These are phyloP conservation scores for Callipepla californica DNA, from an alignment of 2,113 vertebrate genomes.

Conservation along the genomic window DNA sequence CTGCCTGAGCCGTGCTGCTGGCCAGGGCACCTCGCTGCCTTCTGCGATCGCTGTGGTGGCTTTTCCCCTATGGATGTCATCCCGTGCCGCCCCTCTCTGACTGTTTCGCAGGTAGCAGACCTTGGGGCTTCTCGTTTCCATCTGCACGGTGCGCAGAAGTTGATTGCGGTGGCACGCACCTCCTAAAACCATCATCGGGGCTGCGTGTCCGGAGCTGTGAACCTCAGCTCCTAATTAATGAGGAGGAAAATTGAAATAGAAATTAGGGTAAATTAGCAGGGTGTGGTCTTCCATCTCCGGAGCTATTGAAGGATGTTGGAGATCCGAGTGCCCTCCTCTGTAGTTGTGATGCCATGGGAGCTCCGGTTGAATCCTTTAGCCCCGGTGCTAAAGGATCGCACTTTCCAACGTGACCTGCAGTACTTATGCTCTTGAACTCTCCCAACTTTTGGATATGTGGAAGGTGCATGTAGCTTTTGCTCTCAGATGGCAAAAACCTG, in stretches of 20 bases:
- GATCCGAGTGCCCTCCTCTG: accelerated
- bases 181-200: accelerated
- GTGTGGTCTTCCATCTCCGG: not conserved
- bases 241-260: conserved; percentile 14
- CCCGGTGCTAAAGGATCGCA: accelerated
- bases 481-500: not conserved
- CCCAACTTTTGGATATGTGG: not conserved
- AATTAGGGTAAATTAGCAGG: not conserved
- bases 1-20: conserved; percentile 18
- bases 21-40: not conserved
- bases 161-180: accelerated
- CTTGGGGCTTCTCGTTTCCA: not conserved
- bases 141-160: accelerated
- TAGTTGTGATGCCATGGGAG: not conserved
- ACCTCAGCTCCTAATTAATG: conserved; percentile 2
- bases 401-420: not conserved
- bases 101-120: not conserved
- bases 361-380: not conserved
- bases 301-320: not conserved
- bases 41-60: too few species aligned
- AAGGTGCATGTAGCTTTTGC: not conserved
- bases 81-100: not conserved
- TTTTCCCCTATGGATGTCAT: too few species aligned
- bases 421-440: not conserved
- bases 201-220: not conserved